Evolutionary conservation across 1,140 invertebrate genomes (phyloP), one percentile per base, ranked within the genome.

Genomic region (Elysia chlorotica): DNA sequence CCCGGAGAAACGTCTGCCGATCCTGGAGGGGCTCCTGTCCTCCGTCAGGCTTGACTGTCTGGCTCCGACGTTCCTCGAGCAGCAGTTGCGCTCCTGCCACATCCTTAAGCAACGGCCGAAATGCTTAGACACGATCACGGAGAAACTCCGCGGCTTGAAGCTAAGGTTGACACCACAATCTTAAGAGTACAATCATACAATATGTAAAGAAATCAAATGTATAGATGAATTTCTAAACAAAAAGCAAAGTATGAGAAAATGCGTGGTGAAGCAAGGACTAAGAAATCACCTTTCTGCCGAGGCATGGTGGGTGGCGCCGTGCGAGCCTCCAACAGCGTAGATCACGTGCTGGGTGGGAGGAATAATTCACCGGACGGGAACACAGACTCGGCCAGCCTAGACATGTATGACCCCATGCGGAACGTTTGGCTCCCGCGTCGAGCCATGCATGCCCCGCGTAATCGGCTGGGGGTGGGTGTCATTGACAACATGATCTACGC

Each of bases 401-500:
- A 94, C 87, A 91, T 91, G 83, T 92, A 94, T 86, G 93, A 95
- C 88, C 93, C 94, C 21, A 87, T 91, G 41, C 90, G 90, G 17
- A 95, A 95, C 74, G 66, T 78, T 19, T 88, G 87, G 87, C 72
- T 78, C 3, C 79, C 81, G 4, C 76, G 81, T 30, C 69, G 73
- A 37, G 81, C 93, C 4, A 96, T 96, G 94, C 92, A 92, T 23
- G 91, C 92, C 37, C 91, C 94, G 0, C 89, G 95, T 65, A 95
- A 96, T 87, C 90, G 95, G 75, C 93, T 96, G 28, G 95, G 94
- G 23, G 94, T 96, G 23, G 94, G 94, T n/a, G 94, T 95, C 19
- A 94, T 97, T 91, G 95, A 97, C 85, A 93, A 93, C 38, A 88
- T 94, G 57, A 88, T 97, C 59, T 97, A 97, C 85, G 95, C 95